Percentiles rank a stretch among this genome's conserved stretches.
Conservation (phyloP, 2,113 vertebrate species). For the Noturus placidus region DNA sequence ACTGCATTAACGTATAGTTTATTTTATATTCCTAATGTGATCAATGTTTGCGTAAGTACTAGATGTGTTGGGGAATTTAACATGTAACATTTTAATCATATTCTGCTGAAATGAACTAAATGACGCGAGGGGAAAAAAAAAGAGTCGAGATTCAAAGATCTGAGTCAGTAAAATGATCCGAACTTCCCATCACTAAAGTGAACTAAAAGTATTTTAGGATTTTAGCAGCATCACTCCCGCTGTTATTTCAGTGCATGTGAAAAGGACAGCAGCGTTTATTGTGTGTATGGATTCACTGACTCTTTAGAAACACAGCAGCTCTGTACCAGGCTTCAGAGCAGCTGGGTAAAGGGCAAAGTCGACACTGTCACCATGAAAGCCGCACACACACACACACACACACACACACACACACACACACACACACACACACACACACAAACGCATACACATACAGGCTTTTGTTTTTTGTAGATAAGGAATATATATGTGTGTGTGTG, state of each 20-base stretch:
- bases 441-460: not conserved
- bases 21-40: too few relatives aligned
- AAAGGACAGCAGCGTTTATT: slow-evolving; percentile 42
- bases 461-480: slow-evolving; percentile 22
- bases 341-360: slow-evolving; percentile 32
- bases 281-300: slow-evolving; percentile 46
- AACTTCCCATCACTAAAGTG: not conserved
- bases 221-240: not conserved
- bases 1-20: too few relatives aligned
- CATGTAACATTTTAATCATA: too few relatives aligned
- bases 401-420: slow-evolving; percentile 15
- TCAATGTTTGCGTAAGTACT: too few relatives aligned
- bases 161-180: too few relatives aligned
- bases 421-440: slow-evolving; percentile 17
- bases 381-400: slow-evolving; percentile 14
- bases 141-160: too few relatives aligned
- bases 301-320: slow-evolving; percentile 26
- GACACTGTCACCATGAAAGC: slow-evolving; percentile 39
- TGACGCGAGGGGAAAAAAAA: too few relatives aligned
- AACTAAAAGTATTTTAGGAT: not conserved
- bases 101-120: too few relatives aligned
- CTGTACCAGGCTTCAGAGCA: slow-evolving; percentile 39
- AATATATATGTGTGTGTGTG: not conserved
- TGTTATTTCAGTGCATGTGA: slow-evolving; percentile 31
- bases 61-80: too few relatives aligned